Percentiles rank a stretch among this genome's conserved stretches.
phyloP scores from a whole-genome alignment of 2,113 vertebrate species.

The Gyps fulvus region DNA sequence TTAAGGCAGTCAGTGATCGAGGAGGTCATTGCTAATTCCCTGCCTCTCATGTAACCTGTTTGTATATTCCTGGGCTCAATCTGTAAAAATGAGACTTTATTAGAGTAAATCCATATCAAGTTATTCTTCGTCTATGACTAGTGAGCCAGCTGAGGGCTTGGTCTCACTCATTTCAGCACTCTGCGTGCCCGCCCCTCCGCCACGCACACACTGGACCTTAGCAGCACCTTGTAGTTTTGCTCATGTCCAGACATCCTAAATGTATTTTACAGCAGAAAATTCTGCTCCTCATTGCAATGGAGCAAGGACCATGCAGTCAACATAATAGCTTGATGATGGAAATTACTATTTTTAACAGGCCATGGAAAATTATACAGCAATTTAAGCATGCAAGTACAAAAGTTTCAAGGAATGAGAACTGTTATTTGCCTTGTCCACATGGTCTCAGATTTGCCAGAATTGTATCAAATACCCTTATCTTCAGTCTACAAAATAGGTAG shows the following conservation, averaged over 20 bases:
- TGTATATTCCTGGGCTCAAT: background rate
- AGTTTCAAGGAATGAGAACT: background rate
- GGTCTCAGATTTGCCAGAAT: background rate
- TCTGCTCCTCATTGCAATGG: background rate
- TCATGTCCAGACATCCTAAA: background rate
- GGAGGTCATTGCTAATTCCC: background rate
- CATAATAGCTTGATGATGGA: background rate
- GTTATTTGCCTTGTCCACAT: background rate
- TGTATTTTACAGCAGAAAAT: background rate
- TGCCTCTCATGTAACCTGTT: background rate
- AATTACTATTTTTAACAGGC: background rate
- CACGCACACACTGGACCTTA: rapidly evolving
- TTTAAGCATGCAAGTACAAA: background rate
- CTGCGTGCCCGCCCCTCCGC: rapidly evolving
- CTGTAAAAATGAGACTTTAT: background rate
- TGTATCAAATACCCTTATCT: background rate
- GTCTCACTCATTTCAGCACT: background rate
- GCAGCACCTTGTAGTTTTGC: background rate
- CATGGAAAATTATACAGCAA: background rate
- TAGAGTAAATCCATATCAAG: background rate
- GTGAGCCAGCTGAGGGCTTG: background rate
- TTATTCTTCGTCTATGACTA: background rate
- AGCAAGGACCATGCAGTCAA: background rate
- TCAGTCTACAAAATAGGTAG: background rate
- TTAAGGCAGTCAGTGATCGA: background rate